Percentiles rank a stretch among this genome's conserved stretches.
Conservation (phyloP, 2,888 invertebrate genomes). For the Limnephilus lunatus region DNA sequence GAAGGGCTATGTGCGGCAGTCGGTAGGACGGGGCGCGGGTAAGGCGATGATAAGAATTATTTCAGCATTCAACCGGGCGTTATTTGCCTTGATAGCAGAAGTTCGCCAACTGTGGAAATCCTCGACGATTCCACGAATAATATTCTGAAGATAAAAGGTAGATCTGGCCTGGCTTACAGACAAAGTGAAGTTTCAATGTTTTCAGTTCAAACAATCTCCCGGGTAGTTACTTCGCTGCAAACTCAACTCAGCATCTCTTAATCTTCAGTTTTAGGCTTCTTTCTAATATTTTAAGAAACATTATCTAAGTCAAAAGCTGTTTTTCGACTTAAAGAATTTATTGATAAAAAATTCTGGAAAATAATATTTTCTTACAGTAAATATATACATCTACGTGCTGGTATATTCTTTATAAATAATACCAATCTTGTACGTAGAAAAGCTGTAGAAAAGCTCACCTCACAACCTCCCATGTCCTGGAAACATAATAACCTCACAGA, state of each 20-base stretch:
- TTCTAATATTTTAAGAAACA: not conserved
- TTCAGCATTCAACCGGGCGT: not conserved
- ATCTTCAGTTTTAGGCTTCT: too few relatives aligned
- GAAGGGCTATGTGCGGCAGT: not conserved
- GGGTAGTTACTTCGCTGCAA: not conserved
- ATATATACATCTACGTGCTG: not conserved
- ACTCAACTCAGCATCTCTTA: not conserved
- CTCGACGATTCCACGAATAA: not conserved
- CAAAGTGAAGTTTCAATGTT: not conserved
- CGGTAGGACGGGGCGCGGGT: not conserved
- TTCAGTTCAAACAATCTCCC: not conserved
- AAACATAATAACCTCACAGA: not conserved
- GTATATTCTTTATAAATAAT: not conserved
- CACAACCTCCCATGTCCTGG: not conserved
- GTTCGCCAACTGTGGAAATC: not conserved
- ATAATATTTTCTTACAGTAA: too few relatives aligned
- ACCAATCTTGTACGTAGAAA: not conserved
- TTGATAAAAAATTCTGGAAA: not conserved
- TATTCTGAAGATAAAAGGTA: not conserved
- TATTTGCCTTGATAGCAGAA: not conserved
- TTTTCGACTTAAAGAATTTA: not conserved
- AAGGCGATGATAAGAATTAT: not conserved
- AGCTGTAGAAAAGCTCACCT: not conserved
- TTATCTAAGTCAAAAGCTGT: not conserved
- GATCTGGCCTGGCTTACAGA: not conserved